These are phyloP conservation scores for Sarcophaga bullata DNA, from an alignment of 1,140 invertebrate genomes.

Conservation along the genomic window DNA sequence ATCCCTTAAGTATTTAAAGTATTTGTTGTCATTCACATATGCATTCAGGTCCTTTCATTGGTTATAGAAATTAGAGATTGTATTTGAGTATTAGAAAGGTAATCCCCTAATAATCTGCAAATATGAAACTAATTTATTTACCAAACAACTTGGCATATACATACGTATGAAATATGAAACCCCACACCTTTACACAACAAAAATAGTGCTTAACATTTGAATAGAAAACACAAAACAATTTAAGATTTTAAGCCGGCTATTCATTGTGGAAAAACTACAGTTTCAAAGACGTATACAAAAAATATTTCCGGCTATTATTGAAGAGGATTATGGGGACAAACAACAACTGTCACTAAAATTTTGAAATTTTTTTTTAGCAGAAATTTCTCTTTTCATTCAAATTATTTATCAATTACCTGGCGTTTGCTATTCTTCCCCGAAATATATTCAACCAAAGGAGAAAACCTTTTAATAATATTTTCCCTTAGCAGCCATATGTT, in stretches of 20 bases:
- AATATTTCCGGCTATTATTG: slow-evolving; percentile 6
- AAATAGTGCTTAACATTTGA: not conserved
- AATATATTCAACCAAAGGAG: too few species aligned
- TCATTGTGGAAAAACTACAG: not conserved
- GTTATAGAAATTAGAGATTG: too few species aligned
- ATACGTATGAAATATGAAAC: slow-evolving; percentile 17
- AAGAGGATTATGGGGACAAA: slow-evolving; percentile 3
- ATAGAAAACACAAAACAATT: not conserved
- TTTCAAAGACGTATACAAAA: not conserved
- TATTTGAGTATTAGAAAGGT: not conserved
- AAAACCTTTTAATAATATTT: not conserved
- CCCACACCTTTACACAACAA: not conserved
- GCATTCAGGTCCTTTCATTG: too few species aligned
- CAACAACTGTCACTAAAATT: slow-evolving; percentile 22
- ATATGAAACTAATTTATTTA: slow-evolving; percentile 22
- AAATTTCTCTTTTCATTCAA: too few species aligned
- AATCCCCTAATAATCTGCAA: slow-evolving; percentile 19
- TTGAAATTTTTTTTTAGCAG: too few species aligned
- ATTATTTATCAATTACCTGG: not conserved
- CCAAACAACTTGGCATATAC: not conserved
- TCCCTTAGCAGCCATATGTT: not conserved
- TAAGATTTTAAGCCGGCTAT: not conserved
- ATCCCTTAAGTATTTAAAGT: too few species aligned
- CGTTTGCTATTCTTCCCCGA: not conserved
- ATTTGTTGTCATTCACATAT: too few species aligned